Evolutionary conservation across 2,888 invertebrate species (phyloP), one percentile per base, ranked within the genome.

Genomic region (Drosophila demipolita): DNA sequence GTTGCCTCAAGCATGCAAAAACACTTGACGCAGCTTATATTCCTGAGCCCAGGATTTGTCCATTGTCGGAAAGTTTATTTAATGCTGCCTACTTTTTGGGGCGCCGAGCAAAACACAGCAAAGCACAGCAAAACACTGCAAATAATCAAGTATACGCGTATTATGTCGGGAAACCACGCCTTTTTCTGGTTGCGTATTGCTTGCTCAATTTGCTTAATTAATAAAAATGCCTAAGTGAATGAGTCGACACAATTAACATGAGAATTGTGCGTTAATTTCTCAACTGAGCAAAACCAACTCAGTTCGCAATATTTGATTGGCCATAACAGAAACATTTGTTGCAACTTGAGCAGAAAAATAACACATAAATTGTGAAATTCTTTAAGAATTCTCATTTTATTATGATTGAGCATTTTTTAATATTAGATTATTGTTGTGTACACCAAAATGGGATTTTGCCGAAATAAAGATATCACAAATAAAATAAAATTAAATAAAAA

Each of bases 181-280:
- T 38, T 59, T 50, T 20, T 45, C 32, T 20, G 38, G 23, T 36
- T 42, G 1, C 35, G 40, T 61, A 32, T 45, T 65, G 72, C 69
- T 58, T 38, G 66, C 73, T 73, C 87, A 82, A 89, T 87, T 86
- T 89, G 66, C 76, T 87, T 87, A 87, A 87, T 87, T 89, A 87
- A 89, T 87, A 89, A 83, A 79, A 89, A 87, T 75, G 75, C 32
- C 74, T 67, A 73, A 76, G 74, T 74, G 69, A 75, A 73, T 72
- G 73, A 62, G 70, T 49, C 26, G 32, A 68, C 49, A 50, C 68
- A 66, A 70, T 71, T 52, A 64, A 69, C 36, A 48, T 48, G 59
- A 35, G 38, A 50, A 50, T 53, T 53, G 33, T 61, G 3, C 42
- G 45, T n/a, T 54, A 66, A 61, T 60, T 74, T 63, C 50, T 53